These are phyloP conservation scores for Peromyscus melanophrys DNA, from an alignment of 2,797 vertebrate species.

Conservation along the genomic window DNA sequence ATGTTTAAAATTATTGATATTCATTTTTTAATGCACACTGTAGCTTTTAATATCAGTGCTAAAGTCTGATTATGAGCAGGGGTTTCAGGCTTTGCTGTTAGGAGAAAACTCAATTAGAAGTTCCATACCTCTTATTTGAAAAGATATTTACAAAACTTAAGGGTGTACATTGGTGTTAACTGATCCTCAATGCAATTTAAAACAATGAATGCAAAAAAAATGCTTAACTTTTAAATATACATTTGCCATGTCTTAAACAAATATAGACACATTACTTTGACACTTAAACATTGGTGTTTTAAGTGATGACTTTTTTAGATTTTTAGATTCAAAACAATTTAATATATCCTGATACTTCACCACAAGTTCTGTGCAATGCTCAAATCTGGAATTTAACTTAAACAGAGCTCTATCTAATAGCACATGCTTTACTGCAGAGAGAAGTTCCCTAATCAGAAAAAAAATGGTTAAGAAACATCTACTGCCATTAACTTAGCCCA, in stretches of 20 bases:
- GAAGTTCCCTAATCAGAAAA: not conserved
- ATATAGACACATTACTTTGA: not conserved
- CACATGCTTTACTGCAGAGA: not conserved
- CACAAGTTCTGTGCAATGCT: not conserved
- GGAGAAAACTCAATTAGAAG: not conserved
- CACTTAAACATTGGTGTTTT: not conserved
- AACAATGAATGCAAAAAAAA: not conserved
- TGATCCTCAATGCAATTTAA: not conserved
- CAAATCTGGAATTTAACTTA: not conserved
- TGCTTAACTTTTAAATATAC: constrained; percentile 10
- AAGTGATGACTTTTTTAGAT: not conserved
- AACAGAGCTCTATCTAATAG: not conserved
- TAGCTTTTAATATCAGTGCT: constrained; percentile 38
- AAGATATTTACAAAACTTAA: constrained; percentile 2
- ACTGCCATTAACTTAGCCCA: not conserved
- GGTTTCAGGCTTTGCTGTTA: not conserved
- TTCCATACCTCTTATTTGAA: constrained; percentile 38
- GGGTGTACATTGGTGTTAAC: not conserved
- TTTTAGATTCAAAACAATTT: constrained; percentile 39
- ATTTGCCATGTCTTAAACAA: not conserved
- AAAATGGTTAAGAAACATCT: not conserved
- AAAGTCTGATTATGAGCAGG: not conserved
- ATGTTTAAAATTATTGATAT: constrained; percentile 37
- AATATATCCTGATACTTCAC: not conserved
- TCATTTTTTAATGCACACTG: constrained; percentile 10